Conservation (phyloP, 2,888 invertebrate species). For the Koerneria pararmatus region DNA sequence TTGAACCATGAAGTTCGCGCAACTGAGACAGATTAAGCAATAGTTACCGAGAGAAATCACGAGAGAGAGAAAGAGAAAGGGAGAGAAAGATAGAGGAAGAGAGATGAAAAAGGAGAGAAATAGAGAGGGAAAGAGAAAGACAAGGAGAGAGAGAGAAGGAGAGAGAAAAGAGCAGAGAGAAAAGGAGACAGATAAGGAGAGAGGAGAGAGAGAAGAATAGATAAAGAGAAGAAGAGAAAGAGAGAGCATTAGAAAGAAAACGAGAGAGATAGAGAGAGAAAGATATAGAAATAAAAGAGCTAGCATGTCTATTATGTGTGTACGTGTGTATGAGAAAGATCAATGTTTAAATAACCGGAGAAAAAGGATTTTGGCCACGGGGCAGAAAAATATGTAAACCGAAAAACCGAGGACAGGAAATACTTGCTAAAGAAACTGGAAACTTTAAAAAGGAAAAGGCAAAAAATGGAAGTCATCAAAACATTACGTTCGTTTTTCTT, state of each 20-base stretch:
- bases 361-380: no score
- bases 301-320: no score
- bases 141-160: not conserved
- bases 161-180: not conserved
- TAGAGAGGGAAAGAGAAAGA: not conserved
- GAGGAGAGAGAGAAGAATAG: not conserved
- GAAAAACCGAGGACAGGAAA: no score
- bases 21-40: not conserved
- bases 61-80: slow-evolving; percentile 5
- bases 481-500: no score
- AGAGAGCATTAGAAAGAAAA: not conserved
- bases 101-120: not conserved
- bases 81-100: not conserved
- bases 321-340: no score
- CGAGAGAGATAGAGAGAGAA: not conserved
- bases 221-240: slow-evolving; percentile 1
- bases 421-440: no score
- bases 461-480: no score
- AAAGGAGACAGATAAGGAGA: not conserved
- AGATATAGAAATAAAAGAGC: not conserved
- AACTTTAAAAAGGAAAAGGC: no score
- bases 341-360: no score
- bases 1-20: not conserved
- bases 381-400: no score
- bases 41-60: not conserved